Percentiles rank a stretch among this genome's conserved stretches.
Conservation (phyloP, 2,113 vertebrate species). For the Chaetodon trifascialis region DNA sequence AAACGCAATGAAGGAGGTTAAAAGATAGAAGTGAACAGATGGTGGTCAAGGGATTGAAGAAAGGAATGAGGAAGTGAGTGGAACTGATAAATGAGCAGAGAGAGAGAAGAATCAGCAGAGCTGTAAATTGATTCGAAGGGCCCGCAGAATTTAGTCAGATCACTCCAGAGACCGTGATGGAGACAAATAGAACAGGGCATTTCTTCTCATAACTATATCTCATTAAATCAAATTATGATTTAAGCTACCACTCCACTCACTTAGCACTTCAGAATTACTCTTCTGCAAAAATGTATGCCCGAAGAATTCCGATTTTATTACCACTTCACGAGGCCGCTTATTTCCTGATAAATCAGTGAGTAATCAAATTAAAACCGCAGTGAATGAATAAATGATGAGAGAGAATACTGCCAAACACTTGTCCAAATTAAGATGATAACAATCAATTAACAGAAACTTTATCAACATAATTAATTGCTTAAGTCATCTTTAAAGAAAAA, state of each 20-base stretch:
- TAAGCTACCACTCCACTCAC: conserved; percentile 28
- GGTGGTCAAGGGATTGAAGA: conserved; percentile 20
- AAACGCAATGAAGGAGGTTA: background rate
- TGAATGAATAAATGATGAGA: background rate
- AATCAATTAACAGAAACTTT: background rate
- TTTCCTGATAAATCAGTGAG: background rate
- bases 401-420: background rate
- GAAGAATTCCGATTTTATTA: conserved; percentile 4
- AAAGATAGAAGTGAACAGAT: conserved; percentile 12
- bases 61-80: conserved; percentile 20
- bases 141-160: conserved; percentile 44
- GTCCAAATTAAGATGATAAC: background rate
- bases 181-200: conserved; percentile 53
- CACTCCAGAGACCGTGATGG: conserved; percentile 45
- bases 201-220: conserved; percentile 56
- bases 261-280: conserved; percentile 34
- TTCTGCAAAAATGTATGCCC: conserved; percentile 3
- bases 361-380: background rate
- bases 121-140: conserved; percentile 58
- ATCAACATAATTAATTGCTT: background rate
- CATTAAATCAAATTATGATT: conserved; percentile 63
- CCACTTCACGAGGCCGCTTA: background rate
- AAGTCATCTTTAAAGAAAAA: background rate
- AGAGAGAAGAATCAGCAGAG: conserved; percentile 21
- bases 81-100: conserved; percentile 19